Percentiles rank a stretch among this genome's conserved stretches.
Conservation (phyloP, 2,888 invertebrate species). For the Onthophagus sagittarius region DNA sequence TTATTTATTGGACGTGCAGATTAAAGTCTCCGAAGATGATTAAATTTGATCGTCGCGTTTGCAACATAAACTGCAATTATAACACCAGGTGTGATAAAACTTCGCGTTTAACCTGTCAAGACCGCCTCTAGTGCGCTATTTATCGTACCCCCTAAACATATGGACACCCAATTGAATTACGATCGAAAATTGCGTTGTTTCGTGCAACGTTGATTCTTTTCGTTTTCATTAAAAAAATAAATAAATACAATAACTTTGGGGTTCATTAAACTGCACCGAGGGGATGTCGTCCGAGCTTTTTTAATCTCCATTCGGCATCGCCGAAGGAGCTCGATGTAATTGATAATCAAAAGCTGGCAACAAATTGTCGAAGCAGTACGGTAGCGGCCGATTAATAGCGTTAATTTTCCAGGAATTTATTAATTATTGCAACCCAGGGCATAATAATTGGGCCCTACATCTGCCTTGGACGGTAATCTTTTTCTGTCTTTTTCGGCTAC, state of each 20-base stretch:
- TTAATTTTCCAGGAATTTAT: constrained; percentile 10
- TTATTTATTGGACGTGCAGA: not conserved
- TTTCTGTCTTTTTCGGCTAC: not conserved
- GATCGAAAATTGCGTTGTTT: not conserved
- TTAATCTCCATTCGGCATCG: not conserved
- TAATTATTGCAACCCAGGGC: constrained; percentile 2
- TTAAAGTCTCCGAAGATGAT: not conserved
- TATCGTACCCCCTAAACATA: not conserved
- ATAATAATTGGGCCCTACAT: not conserved
- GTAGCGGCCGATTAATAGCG: constrained; percentile 7
- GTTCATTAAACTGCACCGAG: no score
- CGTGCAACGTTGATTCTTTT: not conserved
- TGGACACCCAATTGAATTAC: not conserved
- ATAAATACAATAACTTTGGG: no score
- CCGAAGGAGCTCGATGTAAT: not conserved
- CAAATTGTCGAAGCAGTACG: constrained; percentile 4
- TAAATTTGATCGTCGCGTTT: not conserved
- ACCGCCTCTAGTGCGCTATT: not conserved
- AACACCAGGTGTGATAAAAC: not conserved
- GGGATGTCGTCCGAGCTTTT: not conserved
- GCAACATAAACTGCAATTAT: not conserved
- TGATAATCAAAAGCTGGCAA: constrained; percentile 10
- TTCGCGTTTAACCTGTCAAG: not conserved
- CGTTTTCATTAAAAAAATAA: no score
- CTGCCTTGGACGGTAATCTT: not conserved